These are phyloP conservation scores for Phalera bucephala DNA, from an alignment of 2,888 invertebrate species.

Conservation along the genomic window DNA sequence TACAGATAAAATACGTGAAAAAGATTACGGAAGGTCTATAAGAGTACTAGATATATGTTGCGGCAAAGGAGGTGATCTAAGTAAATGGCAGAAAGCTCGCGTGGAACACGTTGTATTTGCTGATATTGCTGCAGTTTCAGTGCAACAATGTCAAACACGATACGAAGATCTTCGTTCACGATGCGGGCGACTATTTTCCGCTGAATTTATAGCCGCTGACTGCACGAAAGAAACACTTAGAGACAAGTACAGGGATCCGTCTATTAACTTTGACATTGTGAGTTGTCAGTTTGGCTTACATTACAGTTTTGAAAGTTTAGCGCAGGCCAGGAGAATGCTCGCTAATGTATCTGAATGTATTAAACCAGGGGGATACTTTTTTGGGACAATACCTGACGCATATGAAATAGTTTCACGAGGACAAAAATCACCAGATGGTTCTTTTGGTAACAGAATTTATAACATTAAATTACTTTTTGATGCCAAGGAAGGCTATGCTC, in stretches of 20 bases:
- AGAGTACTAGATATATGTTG: constrained; percentile 97
- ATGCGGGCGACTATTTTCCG: constrained; percentile 84
- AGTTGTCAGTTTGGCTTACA: constrained; percentile 99
- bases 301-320: constrained; percentile 95
- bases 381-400: constrained; percentile 98
- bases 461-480: constrained; percentile 88
- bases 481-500: constrained; percentile 84
- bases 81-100: constrained; percentile 96
- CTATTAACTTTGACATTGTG: constrained; percentile 92
- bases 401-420: constrained; percentile 93
- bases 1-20: constrained; percentile 85
- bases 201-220: constrained; percentile 96
- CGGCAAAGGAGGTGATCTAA: constrained; percentile 98
- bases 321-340: constrained; percentile 96
- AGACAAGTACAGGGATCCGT: constrained; percentile 89
- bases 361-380: constrained; percentile 95
- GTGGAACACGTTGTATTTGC: constrained; percentile 93
- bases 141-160: constrained; percentile 94
- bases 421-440: constrained; percentile 78
- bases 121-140: constrained; percentile 96
- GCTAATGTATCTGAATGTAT: constrained; percentile 96
- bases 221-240: constrained; percentile 93
- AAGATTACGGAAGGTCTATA: constrained; percentile 86
- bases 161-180: constrained; percentile 87
- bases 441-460: constrained; percentile 92